phyloP scores from a whole-genome alignment of 2,888 invertebrate genomes.

The Microchrysa polita region DNA sequence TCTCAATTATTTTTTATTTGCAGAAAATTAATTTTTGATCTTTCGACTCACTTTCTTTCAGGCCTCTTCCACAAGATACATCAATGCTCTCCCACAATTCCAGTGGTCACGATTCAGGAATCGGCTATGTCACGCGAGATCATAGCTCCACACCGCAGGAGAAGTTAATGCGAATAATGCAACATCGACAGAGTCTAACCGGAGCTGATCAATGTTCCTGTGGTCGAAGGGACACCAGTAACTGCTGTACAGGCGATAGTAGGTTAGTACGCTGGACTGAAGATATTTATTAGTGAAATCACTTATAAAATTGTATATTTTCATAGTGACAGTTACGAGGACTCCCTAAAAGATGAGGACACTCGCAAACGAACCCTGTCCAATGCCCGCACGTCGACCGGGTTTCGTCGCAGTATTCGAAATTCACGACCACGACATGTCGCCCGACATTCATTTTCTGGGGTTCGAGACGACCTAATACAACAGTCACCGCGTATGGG shows the following conservation, averaged over 20 bases:
- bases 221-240: constrained; percentile 39
- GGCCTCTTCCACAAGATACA: constrained; percentile 69
- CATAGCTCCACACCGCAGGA: constrained; percentile 50
- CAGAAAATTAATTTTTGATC: no score
- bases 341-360: constrained; percentile 72
- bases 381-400: background rate
- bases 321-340: constrained; percentile 79
- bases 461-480: constrained; percentile 63
- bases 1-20: no score
- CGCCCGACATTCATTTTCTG: constrained; percentile 63
- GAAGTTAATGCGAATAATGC: constrained; percentile 47
- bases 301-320: background rate
- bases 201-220: constrained; percentile 47
- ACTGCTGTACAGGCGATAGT: constrained; percentile 50
- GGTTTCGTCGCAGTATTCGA: constrained; percentile 51
- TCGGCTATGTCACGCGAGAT: constrained; percentile 66
- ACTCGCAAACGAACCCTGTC: constrained; percentile 43
- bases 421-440: constrained; percentile 48
- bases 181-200: constrained; percentile 39
- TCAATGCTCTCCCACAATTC: constrained; percentile 84
- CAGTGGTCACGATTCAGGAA: constrained; percentile 84
- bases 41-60: background rate
- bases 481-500: constrained; percentile 61
- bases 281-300: background rate
- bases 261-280: constrained; percentile 47